Evolutionary conservation across 1,140 invertebrate species (phyloP).

Genomic region (Centruroides sculpturatus): DNA sequence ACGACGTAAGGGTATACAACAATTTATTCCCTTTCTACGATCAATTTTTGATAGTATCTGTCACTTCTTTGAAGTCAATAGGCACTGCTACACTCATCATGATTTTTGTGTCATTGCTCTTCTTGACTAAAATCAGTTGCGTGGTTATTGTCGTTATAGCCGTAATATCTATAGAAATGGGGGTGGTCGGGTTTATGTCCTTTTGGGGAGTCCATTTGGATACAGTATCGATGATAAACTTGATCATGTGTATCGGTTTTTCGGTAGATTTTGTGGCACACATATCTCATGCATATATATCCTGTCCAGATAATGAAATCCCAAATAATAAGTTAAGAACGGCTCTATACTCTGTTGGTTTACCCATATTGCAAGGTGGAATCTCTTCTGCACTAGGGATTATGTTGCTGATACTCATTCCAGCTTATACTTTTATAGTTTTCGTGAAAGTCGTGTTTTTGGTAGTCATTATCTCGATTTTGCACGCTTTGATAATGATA

Average conservation of each 20-base stretch:
- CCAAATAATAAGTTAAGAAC: constrained; percentile 54
- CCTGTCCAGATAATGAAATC: constrained; percentile 47
- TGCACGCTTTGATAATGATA: constrained; percentile 79
- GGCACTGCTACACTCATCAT: constrained; percentile 78
- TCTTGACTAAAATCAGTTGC: constrained; percentile 85
- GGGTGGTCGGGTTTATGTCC: constrained; percentile 90
- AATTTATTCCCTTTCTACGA: constrained; percentile 90
- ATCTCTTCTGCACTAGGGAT: constrained; percentile 82
- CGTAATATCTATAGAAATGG: constrained; percentile 84
- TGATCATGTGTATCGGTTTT: constrained; percentile 97
- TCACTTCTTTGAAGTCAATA: constrained; percentile 83
- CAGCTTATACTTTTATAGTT: constrained; percentile 89
- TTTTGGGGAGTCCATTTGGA: constrained; percentile 87
- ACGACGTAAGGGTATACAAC: constrained; percentile 80
- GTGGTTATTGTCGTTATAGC: constrained; percentile 88
- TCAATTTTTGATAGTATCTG: constrained; percentile 79
- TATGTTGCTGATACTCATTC: constrained; percentile 64
- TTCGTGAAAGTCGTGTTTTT: constrained; percentile 97
- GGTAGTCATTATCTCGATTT: constrained; percentile 80
- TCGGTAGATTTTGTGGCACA: constrained; percentile 94
- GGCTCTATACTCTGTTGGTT: constrained; percentile 71
- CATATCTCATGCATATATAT: constrained; percentile 81
- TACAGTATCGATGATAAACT: constrained; percentile 94
- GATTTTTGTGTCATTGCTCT: constrained; percentile 88
- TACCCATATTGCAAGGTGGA: constrained; percentile 87